Evolutionary conservation across 2,888 invertebrate genomes (phyloP).

Genomic region (Rotaria sp.): DNA sequence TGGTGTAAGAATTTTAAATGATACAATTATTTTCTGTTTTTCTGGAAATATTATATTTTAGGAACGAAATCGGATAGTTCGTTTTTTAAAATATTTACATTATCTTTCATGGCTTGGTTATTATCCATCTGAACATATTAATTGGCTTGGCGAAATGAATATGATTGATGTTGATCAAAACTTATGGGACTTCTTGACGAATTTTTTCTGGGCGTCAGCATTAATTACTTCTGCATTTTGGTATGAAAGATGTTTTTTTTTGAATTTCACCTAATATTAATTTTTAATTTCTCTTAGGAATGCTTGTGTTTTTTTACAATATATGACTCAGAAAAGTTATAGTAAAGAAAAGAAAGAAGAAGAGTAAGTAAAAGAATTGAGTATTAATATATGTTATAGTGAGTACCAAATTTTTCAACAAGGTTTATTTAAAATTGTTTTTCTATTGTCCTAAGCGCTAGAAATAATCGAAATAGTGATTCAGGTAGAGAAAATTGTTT

Average conservation of each 20-base stretch:
- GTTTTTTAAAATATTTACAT: conserved; percentile 1
- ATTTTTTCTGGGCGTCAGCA: conserved; percentile 35
- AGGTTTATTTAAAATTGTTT: no score
- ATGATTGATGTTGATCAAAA: conserved; percentile 33
- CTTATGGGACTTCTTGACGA: conserved; percentile 37
- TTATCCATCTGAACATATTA: conserved; percentile 37
- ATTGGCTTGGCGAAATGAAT: conserved; percentile 38
- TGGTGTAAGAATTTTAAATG: background rate
- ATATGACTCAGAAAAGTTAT: background rate
- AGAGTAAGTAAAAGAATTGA: background rate
- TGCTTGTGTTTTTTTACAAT: background rate
- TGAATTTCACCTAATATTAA: background rate
- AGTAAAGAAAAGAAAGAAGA: conserved; percentile 15
- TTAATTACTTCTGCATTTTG: conserved; percentile 37
- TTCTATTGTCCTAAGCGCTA: no score
- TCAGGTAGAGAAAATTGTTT: no score
- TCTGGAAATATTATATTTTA: background rate
- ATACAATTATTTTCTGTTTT: no score
- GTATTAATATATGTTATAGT: no score
- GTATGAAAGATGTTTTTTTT: background rate
- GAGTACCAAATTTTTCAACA: no score
- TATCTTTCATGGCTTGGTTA: conserved; percentile 36
- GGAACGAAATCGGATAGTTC: background rate
- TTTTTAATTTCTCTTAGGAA: background rate
- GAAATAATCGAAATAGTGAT: no score